Conservation (phyloP, 2,113 vertebrate genomes). For the Laterallus jamaicensis region DNA sequence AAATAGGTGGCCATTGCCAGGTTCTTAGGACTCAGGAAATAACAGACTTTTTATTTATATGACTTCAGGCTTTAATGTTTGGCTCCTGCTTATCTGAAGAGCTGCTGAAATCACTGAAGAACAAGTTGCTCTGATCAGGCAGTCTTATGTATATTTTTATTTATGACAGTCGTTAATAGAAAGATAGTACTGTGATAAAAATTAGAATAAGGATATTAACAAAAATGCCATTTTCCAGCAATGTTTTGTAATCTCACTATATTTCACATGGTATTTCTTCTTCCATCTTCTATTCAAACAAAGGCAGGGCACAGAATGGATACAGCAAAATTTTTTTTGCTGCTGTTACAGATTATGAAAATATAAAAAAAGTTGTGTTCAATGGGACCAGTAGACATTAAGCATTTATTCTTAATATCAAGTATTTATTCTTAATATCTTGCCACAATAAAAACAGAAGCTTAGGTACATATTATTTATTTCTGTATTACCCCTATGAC, state of each 20-base stretch:
- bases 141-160: background rate
- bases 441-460: background rate
- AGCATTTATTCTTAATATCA: background rate
- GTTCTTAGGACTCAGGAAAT: background rate
- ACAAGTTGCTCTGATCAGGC: background rate
- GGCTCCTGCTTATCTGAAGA: background rate
- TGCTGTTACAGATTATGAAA: background rate
- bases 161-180: background rate
- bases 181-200: background rate
- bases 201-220: background rate
- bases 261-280: background rate
- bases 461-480: background rate
- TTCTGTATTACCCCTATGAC: background rate
- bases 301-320: background rate
- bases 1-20: background rate
- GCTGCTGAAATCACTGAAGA: background rate
- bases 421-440: background rate
- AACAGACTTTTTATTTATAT: background rate
- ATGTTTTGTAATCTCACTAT: background rate
- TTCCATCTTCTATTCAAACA: background rate
- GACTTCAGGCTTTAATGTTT: background rate
- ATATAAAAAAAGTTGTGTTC: background rate
- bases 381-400: background rate
- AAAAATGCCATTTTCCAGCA: background rate
- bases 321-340: background rate